Evolutionary conservation across 2,888 invertebrate genomes (phyloP).

Genomic region (Ellobium chinense): DNA sequence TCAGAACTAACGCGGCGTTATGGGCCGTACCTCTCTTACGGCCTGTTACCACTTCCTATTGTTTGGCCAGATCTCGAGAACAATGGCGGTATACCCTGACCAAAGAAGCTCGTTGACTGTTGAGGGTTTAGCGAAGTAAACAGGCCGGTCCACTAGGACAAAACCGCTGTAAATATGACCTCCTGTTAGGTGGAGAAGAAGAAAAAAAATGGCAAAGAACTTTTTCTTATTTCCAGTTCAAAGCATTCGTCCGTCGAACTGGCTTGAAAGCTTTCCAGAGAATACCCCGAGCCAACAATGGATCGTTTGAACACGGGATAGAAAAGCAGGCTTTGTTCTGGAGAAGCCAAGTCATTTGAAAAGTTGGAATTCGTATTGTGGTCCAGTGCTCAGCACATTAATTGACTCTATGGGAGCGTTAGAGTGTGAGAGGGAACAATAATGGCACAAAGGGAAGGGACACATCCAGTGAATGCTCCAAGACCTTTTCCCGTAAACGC

Average conservation of each 20-base stretch:
- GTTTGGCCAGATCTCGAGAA: not conserved
- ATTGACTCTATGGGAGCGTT: conserved; percentile 11
- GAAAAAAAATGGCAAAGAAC: not conserved
- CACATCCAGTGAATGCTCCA: conserved; percentile 14
- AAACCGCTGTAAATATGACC: not conserved
- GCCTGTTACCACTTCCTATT: not conserved
- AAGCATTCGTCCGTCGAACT: not conserved
- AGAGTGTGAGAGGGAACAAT: not conserved
- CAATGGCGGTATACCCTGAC: not conserved
- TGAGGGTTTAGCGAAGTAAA: not conserved
- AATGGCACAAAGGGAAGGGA: conserved; percentile 17
- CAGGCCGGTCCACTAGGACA: not conserved
- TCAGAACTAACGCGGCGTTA: not conserved
- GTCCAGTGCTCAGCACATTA: not conserved
- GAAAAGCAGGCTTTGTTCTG: not conserved
- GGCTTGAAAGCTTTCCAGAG: not conserved
- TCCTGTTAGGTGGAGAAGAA: not conserved
- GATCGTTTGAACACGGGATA: not conserved
- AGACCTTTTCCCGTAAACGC: conserved; percentile 20
- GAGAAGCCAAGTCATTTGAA: conserved; percentile 20
- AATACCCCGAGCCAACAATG: not conserved
- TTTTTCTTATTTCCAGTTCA: not conserved
- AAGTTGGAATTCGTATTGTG: conserved; percentile 20
- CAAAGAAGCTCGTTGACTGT: not conserved
- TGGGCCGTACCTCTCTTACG: not conserved